These are phyloP conservation scores for Sebastolobus alascanus DNA, from an alignment of 2,797 vertebrate genomes.

Conservation along the genomic window DNA sequence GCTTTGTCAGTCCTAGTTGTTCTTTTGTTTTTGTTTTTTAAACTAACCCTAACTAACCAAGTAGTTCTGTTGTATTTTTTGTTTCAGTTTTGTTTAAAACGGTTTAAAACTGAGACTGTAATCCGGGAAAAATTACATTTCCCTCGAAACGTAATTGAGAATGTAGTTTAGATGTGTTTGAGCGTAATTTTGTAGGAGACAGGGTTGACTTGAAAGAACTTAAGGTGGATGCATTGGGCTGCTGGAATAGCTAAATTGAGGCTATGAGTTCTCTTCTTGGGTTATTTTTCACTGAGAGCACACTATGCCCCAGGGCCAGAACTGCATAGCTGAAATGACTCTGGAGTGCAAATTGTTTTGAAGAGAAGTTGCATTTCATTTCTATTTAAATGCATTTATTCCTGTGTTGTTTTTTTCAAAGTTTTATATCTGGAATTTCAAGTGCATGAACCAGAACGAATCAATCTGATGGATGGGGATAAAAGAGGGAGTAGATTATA, in stretches of 20 bases:
- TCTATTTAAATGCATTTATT: slow-evolving; percentile 33
- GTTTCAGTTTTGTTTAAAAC: not conserved
- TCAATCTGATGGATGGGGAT: slow-evolving; percentile 8
- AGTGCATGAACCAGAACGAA: slow-evolving; percentile 14
- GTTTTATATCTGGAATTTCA: slow-evolving; percentile 1
- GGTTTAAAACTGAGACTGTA: not conserved
- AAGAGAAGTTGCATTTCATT: slow-evolving; percentile 40
- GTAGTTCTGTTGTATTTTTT: not conserved
- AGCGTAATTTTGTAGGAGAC: not conserved
- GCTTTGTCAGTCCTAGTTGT: too few relatives aligned
- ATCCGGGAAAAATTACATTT: not conserved
- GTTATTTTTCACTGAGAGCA: slow-evolving; percentile 36
- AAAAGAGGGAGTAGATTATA: not conserved
- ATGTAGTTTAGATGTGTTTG: not conserved
- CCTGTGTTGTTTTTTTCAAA: not conserved
- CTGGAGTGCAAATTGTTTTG: slow-evolving; percentile 43
- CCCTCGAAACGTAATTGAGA: not conserved
- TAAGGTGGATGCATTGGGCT: slow-evolving; percentile 11
- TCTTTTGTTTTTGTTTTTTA: too few relatives aligned
- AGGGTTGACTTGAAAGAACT: not conserved
- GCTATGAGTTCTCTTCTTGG: slow-evolving; percentile 6
- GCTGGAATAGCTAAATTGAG: slow-evolving; percentile 11
- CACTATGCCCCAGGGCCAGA: slow-evolving; percentile 19
- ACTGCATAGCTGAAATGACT: slow-evolving; percentile 28
- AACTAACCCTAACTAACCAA: too few relatives aligned